Evolutionary conservation across 2,113 vertebrate genomes (phyloP), one percentile per base, ranked within the genome.

Genomic region (Gambusia affinis): DNA sequence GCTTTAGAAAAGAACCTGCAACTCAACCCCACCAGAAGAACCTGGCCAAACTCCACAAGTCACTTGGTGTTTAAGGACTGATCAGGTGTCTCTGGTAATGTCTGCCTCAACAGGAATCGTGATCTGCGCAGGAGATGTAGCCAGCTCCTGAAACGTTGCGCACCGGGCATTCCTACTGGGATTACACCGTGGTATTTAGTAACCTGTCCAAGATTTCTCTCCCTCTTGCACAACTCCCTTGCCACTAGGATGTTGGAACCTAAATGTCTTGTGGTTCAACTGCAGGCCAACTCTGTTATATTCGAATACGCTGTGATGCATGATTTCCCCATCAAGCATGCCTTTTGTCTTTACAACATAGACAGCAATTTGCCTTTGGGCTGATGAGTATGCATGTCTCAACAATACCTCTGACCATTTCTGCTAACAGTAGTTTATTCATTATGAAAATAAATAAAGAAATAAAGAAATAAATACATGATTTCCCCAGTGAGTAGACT

Each of bases 21-120:
- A 83, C 47, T 27, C 10, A 73, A 79, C 77, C 73, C 68, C 51
- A 70, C 54, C 11, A 60, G 28, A 72, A 66, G 63, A 69, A 75
- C 82, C 72, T 44, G 75, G 85, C 84, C 85, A 76, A 81, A 73
- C 67, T 76, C 70, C 54, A 67, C 70, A 72, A 67, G 35, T 22
- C 67, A n/a, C 81, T 84, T 22, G 64, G 69, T 62, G 79, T 70
- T 61, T n/a, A 60, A 75, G 64, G 77, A 54, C 63, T 82, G 66
- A 82, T 92, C 81, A 4, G 33, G 57, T 90, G 77, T 86, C 86
- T 33, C 28, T 72, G 70, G 81, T 80, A 63, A 76, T 24, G 75
- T 72, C 67, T 6, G 57, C 28, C 76, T 66, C 74, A 70, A 62
- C 51, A 60, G 85, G 76, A 86, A 78, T 64, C 69, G 57, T 70